Evolutionary conservation across 2,888 invertebrate species (phyloP), one percentile per base, ranked within the genome.

Genomic region (Rotaria macrura): DNA sequence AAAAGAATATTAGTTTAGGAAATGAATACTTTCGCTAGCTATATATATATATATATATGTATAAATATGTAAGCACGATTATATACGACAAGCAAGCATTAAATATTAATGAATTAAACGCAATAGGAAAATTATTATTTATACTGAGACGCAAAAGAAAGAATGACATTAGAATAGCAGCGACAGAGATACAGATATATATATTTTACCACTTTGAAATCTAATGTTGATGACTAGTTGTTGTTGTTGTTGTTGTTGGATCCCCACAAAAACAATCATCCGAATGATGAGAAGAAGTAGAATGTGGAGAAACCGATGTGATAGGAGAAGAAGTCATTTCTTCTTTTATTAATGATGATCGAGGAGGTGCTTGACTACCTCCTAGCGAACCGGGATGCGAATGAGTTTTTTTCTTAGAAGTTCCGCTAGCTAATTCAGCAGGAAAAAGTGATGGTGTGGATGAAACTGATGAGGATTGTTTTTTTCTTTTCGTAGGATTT

Each of bases 371-470:
- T 20, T 34, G 65, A 65, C 14, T 34, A 65, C 65, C 65, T 65
- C 65, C 65, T 65, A 65, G 38, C 65, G 79, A 43, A 79, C 79
- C 79, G 79, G 79, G 79, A 79, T 79, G 79, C 14, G 79, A 79
- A 14, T 79, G 79, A 79, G 79, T 43, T 79, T 79, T 79, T 79
- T 79, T 40, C 40, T 79, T 43, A 38, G 40, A 14, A 43, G 23
- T 5, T 9, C 43, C n/a, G 3, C 34, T 65, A 7, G 65, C 0
- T 20, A 65, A 17, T 34, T 65, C 65, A 29, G 20, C 17, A 34
- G 17, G 65, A 20, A 14, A 34, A 79, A 20, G 25, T 25, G 40
- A 7, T 38, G 74, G 43, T 25, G 74, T 40, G 0, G 74, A 43
- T 23, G 74, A 43, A 43, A 43, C 40, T n/a, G 79, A 43, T 43